Conservation (phyloP, 2,113 vertebrate genomes). For the Sclerurus mexicanus region DNA sequence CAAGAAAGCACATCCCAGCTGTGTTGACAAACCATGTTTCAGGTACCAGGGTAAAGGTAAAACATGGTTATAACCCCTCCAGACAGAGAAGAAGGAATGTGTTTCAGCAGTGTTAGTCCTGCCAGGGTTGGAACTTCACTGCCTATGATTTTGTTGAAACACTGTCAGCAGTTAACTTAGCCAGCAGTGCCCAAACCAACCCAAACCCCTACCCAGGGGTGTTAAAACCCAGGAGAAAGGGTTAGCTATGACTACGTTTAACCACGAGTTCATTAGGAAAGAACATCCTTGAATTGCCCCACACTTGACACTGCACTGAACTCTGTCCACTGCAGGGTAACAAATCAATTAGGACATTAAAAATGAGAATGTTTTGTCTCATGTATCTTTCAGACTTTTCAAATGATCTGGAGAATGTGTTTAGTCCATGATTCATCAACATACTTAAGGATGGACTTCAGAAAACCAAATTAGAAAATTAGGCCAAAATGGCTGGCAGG, state of each 20-base stretch:
- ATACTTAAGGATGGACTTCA: neutral
- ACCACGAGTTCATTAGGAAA: neutral
- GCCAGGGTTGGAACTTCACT: neutral
- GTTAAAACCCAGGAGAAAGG: neutral
- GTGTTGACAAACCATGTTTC: neutral
- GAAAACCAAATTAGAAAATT: neutral
- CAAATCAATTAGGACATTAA: neutral
- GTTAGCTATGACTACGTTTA: neutral
- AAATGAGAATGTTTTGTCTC: neutral
- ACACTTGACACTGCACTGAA: neutral
- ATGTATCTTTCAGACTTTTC: neutral
- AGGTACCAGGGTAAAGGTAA: neutral
- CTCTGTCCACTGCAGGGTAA: neutral
- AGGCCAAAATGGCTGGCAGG: neutral
- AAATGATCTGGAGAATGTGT: neutral
- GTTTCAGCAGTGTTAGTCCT: neutral
- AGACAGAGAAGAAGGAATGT: neutral
- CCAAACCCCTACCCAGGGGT: neutral
- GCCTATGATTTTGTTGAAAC: neutral
- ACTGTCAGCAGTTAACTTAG: neutral
- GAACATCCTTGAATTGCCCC: neutral
- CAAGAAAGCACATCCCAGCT: conserved; percentile 18
- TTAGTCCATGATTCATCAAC: neutral
- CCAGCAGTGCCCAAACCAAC: neutral
- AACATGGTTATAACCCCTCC: neutral